A percentile compares a stretch with the other conserved stretches of the same genome.
phyloP scores from a whole-genome alignment of 2,888 invertebrate species.

The Nomada fabriciana region DNA sequence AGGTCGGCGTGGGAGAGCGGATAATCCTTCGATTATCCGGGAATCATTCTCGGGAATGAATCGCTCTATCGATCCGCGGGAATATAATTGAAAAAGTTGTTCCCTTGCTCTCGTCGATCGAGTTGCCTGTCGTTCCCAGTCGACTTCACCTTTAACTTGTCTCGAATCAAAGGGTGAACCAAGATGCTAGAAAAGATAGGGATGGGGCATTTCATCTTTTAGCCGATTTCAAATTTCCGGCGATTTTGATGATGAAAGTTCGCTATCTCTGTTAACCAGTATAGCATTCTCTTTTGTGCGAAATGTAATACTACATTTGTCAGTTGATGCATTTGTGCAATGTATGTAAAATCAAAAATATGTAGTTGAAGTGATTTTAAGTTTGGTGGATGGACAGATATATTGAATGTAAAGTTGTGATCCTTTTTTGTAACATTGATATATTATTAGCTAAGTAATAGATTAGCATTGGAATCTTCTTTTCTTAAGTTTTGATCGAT shows the following conservation, averaged over 20 bases:
- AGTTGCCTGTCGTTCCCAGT: slow-evolving; percentile 65
- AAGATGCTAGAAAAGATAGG: slow-evolving; percentile 29
- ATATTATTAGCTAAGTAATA: too few species aligned
- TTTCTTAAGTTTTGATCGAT: too few species aligned
- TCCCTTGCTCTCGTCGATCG: slow-evolving; percentile 66
- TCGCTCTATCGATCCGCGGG: slow-evolving; percentile 71
- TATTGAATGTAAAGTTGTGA: too few species aligned
- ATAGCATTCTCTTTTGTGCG: slow-evolving; percentile 2
- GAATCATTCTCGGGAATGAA: slow-evolving; percentile 73
- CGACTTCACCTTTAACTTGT: slow-evolving; percentile 55
- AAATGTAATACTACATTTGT: neutral
- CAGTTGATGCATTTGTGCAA: neutral
- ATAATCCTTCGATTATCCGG: slow-evolving; percentile 73
- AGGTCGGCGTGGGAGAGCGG: slow-evolving; percentile 42
- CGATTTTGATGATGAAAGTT: slow-evolving; percentile 47
- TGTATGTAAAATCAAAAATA: neutral
- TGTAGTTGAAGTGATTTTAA: too few species aligned
- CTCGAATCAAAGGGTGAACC: slow-evolving; percentile 51
- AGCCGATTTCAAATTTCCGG: slow-evolving; percentile 71
- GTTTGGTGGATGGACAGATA: too few species aligned
- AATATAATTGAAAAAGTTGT: slow-evolving; percentile 78
- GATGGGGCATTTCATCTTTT: slow-evolving; percentile 27
- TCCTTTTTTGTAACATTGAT: too few species aligned
- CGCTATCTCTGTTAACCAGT: slow-evolving; percentile 28
- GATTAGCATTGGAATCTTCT: too few species aligned